Conservation (phyloP, 2,888 invertebrate species). For the Aethes cnicana region DNA sequence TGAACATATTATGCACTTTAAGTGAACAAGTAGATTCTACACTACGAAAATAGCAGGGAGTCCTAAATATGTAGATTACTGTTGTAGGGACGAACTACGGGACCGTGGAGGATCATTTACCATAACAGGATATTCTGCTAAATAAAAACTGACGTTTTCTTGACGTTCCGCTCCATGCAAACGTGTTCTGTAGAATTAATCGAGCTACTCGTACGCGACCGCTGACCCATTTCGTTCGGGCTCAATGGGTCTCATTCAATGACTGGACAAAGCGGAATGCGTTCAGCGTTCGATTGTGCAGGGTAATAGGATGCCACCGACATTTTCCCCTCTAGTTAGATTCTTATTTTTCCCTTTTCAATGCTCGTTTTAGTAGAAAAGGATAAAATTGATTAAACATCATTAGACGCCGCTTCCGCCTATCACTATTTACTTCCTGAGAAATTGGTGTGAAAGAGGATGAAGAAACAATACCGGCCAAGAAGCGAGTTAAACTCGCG, state of each 20-base stretch:
- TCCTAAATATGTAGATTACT: too few species aligned
- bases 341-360: neutral
- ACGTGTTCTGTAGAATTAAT: slow-evolving; percentile 25
- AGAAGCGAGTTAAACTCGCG: too few species aligned
- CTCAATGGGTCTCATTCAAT: slow-evolving; percentile 27
- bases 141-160: neutral
- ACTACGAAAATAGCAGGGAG: too few species aligned
- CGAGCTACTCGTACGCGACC: slow-evolving; percentile 2
- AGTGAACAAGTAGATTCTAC: too few species aligned
- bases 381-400: neutral
- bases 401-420: too few species aligned
- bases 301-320: neutral
- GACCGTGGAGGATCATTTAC: too few species aligned
- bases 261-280: slow-evolving; percentile 22
- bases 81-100: too few species aligned
- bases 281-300: slow-evolving; percentile 15
- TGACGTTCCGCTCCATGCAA: slow-evolving; percentile 5
- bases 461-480: too few species aligned
- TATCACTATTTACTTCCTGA: too few species aligned
- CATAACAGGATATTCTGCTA: too few species aligned
- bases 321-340: neutral
- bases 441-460: too few species aligned
- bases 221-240: slow-evolving; percentile 23
- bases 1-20: too few species aligned
- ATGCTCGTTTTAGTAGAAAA: neutral